Percentiles rank a stretch among this genome's conserved stretches.
These are phyloP conservation scores for Gallinago jamesoni DNA, from an alignment of 2,113 vertebrate genomes.

Conservation along the genomic window DNA sequence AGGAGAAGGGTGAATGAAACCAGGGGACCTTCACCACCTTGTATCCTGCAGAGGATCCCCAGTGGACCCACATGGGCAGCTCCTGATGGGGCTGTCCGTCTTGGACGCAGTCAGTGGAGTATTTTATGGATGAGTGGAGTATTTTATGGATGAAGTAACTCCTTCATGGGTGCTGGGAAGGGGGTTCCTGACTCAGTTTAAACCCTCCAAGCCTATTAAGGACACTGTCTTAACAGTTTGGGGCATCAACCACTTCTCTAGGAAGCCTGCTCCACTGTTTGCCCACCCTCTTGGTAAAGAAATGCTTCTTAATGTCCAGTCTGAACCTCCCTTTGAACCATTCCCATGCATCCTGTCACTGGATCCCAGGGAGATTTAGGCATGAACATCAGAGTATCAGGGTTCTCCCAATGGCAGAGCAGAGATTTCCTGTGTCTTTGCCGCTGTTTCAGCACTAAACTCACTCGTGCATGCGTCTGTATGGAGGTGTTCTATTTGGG, in stretches of 20 bases:
- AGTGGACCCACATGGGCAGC: neutral
- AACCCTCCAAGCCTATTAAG: neutral
- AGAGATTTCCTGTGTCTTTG: neutral
- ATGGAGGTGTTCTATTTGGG: neutral
- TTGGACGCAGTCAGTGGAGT: no score
- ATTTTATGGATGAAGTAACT: neutral
- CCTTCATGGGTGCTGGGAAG: neutral
- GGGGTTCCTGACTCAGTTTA: neutral
- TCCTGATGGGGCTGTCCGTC: neutral
- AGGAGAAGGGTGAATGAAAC: neutral
- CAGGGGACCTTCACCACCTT: neutral
- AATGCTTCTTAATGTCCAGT: neutral
- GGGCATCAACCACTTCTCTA: accelerated
- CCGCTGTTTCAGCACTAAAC: neutral
- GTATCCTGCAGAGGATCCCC: neutral
- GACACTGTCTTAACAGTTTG: neutral
- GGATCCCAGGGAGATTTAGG: neutral
- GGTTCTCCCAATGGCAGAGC: neutral
- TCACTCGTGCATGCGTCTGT: neutral
- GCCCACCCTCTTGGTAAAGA: neutral
- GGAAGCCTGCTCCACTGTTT: neutral
- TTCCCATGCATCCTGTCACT: neutral
- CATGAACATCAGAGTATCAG: accelerated
- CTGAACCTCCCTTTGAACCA: neutral
- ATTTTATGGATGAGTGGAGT: neutral